A percentile compares a stretch with the other conserved stretches of the same genome.
Conservation (phyloP, 2,888 invertebrate species). For the Myopa testacea region DNA sequence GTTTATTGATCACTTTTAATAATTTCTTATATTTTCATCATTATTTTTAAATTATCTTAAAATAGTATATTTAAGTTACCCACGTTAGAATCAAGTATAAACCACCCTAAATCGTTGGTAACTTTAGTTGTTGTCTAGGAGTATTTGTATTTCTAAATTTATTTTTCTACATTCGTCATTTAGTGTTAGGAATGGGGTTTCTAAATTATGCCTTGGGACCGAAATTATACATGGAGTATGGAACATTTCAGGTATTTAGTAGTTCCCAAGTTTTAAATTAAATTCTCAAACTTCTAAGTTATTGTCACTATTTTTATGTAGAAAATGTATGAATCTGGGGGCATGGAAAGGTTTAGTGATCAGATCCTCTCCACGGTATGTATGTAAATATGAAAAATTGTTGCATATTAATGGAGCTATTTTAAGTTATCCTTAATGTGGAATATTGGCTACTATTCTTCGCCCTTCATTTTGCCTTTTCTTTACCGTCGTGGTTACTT, state of each 20-base stretch:
- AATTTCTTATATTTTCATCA: too few species aligned
- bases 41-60: too few species aligned
- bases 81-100: too few species aligned
- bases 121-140: too few species aligned
- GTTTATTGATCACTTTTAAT: too few species aligned
- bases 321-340: conserved; percentile 77
- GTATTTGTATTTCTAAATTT: too few species aligned
- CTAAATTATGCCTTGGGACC: conserved; percentile 77
- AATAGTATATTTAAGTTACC: too few species aligned
- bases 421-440: conserved; percentile 74
- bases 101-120: too few species aligned
- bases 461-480: conserved; percentile 79
- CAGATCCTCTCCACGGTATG: conserved; percentile 73
- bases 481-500: conserved; percentile 78
- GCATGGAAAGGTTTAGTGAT: conserved; percentile 80
- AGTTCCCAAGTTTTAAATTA: background rate
- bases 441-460: conserved; percentile 79
- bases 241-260: conserved; percentile 70
- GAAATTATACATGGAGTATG: conserved; percentile 78
- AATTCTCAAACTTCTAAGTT: background rate
- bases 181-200: conserved; percentile 56
- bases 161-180: too few species aligned
- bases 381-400: background rate
- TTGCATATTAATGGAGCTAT: conserved; percentile 11
- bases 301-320: conserved; percentile 57